Percentiles rank a stretch among this genome's conserved stretches.
phyloP scores from a whole-genome alignment of 1,140 invertebrate genomes.

The Diachasma alloeum region DNA sequence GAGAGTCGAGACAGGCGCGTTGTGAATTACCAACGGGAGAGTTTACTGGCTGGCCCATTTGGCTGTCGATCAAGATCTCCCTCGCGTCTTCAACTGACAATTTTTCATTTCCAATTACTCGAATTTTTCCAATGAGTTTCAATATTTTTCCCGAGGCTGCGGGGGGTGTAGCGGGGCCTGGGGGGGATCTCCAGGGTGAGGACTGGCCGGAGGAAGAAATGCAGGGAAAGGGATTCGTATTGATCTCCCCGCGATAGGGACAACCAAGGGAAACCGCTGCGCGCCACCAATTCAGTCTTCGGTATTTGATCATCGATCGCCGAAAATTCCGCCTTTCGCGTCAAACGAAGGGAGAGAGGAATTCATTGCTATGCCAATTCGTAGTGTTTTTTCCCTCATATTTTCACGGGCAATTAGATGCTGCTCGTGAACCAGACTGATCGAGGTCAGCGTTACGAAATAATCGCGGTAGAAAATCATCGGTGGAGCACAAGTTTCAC shows the following conservation, averaged over 20 bases:
- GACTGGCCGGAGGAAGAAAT: neutral
- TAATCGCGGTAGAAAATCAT: slow-evolving; percentile 22
- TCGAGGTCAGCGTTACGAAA: slow-evolving; percentile 34
- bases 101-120: slow-evolving; percentile 22
- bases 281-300: slow-evolving; percentile 27
- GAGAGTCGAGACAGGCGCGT: slow-evolving; percentile 9
- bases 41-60: slow-evolving; percentile 33
- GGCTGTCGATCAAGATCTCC: slow-evolving; percentile 38
- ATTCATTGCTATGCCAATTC: no score
- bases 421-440: slow-evolving; percentile 21
- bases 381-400: neutral
- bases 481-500: neutral
- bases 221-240: slow-evolving; percentile 51
- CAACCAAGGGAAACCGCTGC: slow-evolving; percentile 13
- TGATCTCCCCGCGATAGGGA: slow-evolving; percentile 44
- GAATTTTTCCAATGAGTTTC: neutral
- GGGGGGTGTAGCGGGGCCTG: no score
- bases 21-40: slow-evolving; percentile 19
- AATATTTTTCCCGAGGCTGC: no score
- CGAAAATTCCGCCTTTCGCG: neutral
- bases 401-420: neutral
- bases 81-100: slow-evolving; percentile 20
- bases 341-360: neutral
- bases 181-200: no score
- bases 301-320: slow-evolving; percentile 31